A percentile compares a stretch with the other conserved stretches of the same genome.
These are phyloP conservation scores for Malachius bipustulatus DNA, from an alignment of 2,888 invertebrate genomes.

Conservation along the genomic window DNA sequence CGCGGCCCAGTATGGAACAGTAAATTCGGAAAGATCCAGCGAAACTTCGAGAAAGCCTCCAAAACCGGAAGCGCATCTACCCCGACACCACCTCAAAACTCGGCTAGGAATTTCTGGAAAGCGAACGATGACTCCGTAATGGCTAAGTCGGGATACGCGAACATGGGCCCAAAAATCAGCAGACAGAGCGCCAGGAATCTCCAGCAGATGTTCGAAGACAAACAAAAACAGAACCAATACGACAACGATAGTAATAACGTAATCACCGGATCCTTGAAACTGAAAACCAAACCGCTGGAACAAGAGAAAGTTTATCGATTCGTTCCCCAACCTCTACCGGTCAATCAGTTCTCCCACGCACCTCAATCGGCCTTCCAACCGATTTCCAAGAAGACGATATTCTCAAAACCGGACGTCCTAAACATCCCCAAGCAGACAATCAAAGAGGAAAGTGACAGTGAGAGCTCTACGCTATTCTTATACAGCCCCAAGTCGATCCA, in stretches of 20 bases:
- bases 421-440: not conserved
- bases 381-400: slow-evolving; percentile 34
- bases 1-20: slow-evolving; percentile 56
- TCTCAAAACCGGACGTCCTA: slow-evolving; percentile 7
- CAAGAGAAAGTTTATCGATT: slow-evolving; percentile 37
- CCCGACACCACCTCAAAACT: no score
- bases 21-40: slow-evolving; percentile 73
- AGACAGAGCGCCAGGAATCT: slow-evolving; percentile 31
- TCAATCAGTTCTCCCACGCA: slow-evolving; percentile 66
- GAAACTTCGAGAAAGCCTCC: slow-evolving; percentile 59
- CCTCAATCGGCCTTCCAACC: slow-evolving; percentile 67
- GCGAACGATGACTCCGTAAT: slow-evolving; percentile 42
- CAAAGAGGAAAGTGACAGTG: not conserved
- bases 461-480: slow-evolving; percentile 27
- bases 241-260: slow-evolving; percentile 36
- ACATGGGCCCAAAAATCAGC: slow-evolving; percentile 34
- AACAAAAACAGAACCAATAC: slow-evolving; percentile 28
- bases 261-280: slow-evolving; percentile 35
- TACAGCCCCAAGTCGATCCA: slow-evolving; percentile 34
- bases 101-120: slow-evolving; percentile 52
- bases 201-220: slow-evolving; percentile 35
- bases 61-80: slow-evolving; percentile 34
- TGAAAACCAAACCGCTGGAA: slow-evolving; percentile 28
- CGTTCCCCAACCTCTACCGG: slow-evolving; percentile 45
- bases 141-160: slow-evolving; percentile 23